Evolutionary conservation across 2,888 invertebrate species (phyloP), one percentile per base, ranked within the genome.

Genomic region (Timema podura): DNA sequence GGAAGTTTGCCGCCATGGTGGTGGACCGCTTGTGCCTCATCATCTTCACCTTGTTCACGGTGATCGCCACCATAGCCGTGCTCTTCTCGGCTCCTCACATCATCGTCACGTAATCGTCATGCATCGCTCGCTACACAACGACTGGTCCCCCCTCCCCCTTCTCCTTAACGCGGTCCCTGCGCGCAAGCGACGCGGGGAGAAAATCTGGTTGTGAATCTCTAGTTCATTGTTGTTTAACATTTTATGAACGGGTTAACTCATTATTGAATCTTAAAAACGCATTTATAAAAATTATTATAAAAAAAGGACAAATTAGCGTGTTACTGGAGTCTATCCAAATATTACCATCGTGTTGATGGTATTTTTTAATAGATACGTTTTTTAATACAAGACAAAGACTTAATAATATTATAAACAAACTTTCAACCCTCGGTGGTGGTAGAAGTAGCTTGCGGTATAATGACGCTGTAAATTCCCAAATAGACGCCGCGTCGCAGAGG

Each of bases 1-100:
- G 98, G 98, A 96, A 96, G 88, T 98, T 97, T 87, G 97, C 97
- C 84, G 97, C 97, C 85, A 96, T 97, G 95, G 97, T 98, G 86
- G 95, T 98, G 87, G 98, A 98, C 90, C 92, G 97, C 89, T 90
- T 97, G 89, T 98, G 98, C 92, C 93, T 98, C 90, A 95, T 96
- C 89, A 92, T 96, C 88, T 98, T 98, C 91, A 95, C 96, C 86
- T 90, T 95, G 87, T 96, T 96, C 90, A 96, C 96, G 86, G 93
- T 95, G 88, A 91, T 95, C 85, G 95, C 95, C 85, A 95, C 96
- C 84, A 91, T 95, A 87, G 95, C 95, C 87, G 95, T 96, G 88
- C 91, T 96, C 84, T 91, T 95, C 86, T 93, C 95, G 84, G 96
- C 96, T 84, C 96, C 96, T 80, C 95, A 96, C 88, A 93, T 94